phyloP scores from a whole-genome alignment of 2,888 invertebrate species.

The Melanchra persicariae region DNA sequence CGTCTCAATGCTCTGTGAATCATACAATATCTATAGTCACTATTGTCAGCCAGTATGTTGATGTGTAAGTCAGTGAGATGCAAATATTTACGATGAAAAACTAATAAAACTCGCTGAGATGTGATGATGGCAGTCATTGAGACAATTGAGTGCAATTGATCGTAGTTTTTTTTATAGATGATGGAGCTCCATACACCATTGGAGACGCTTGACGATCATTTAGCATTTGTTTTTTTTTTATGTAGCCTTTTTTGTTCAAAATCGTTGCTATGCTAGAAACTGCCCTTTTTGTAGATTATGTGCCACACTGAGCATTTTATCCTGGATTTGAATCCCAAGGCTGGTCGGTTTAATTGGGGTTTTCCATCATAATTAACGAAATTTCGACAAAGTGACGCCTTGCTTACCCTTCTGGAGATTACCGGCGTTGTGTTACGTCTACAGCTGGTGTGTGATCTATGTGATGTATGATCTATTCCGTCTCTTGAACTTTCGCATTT shows the following conservation, averaged over 20 bases:
- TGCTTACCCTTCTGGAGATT: background rate
- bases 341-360: background rate
- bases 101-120: conserved; percentile 22
- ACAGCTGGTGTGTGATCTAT: too few relatives aligned
- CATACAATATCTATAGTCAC: conserved; percentile 15
- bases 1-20: conserved; percentile 31
- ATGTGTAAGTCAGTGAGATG: conserved; percentile 25
- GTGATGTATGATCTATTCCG: background rate
- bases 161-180: background rate
- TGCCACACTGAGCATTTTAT: background rate
- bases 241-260: background rate
- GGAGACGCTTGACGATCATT: background rate
- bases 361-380: background rate
- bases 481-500: background rate
- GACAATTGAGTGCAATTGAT: conserved; percentile 10
- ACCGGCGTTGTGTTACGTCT: background rate
- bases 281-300: too few relatives aligned
- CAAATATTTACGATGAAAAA: conserved; percentile 44
- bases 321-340: background rate
- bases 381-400: background rate
- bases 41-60: conserved; percentile 25
- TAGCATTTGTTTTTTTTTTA: background rate
- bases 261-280: background rate
- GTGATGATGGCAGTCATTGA: background rate
- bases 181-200: background rate